phyloP scores from a whole-genome alignment of 37 sponge, comb jelly and placozoan genomes.

The Ianthella basta region DNA sequence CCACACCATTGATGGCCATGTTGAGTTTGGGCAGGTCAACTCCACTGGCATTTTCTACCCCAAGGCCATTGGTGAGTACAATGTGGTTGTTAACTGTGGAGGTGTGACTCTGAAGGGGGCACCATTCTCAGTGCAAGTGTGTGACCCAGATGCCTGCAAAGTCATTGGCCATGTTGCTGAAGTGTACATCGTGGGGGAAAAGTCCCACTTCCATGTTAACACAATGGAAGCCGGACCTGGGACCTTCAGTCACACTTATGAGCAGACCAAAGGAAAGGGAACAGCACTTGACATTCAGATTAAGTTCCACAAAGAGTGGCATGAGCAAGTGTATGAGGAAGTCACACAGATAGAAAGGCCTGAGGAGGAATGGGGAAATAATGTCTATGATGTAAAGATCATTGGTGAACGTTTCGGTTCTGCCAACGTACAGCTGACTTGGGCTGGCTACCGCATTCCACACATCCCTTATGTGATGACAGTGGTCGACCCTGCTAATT shows the following conservation, averaged over 20 bases:
- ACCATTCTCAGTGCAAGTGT: constrained; percentile 69
- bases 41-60: constrained; percentile 58
- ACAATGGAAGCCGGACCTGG: constrained; percentile 64
- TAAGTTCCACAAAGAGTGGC: constrained; percentile 11
- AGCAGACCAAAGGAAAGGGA: constrained; percentile 36
- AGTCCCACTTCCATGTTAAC: constrained; percentile 38
- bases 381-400: constrained; percentile 27
- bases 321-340: not conserved
- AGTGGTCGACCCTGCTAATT: constrained; percentile 61
- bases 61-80: constrained; percentile 70
- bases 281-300: not conserved
- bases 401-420: constrained; percentile 24
- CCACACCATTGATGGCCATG: constrained; percentile 45
- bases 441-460: constrained; percentile 64
- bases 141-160: constrained; percentile 65
- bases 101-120: constrained; percentile 70
- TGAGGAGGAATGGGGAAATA: constrained; percentile 18
- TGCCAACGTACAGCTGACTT: constrained; percentile 35
- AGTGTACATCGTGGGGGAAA: constrained; percentile 36
- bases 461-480: constrained; percentile 27
- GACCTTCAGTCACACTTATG: constrained; percentile 24
- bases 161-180: constrained; percentile 30
- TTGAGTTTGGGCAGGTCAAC: constrained; percentile 39
- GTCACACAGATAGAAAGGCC: not conserved
- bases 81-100: constrained; percentile 51